Evolutionary conservation across 2,888 invertebrate genomes (phyloP).

Genomic region (Drosophila mimica): DNA sequence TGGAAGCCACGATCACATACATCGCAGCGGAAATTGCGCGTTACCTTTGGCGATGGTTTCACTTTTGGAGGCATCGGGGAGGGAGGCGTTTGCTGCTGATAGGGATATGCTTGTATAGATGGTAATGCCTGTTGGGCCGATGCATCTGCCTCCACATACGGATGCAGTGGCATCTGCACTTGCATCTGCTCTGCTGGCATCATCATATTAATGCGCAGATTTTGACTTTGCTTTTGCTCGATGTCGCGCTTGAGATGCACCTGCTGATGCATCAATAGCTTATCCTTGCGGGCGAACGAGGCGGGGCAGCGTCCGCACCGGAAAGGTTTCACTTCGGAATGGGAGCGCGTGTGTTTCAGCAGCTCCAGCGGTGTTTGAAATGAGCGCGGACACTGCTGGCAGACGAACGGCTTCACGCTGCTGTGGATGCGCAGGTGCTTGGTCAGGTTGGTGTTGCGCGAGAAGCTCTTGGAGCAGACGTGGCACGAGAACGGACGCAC

Average conservation of each 20-base stretch:
- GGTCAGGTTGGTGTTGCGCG: slow-evolving; percentile 91
- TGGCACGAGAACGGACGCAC: slow-evolving; percentile 90
- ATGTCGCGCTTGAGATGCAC: slow-evolving; percentile 85
- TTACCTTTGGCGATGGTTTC: slow-evolving; percentile 26
- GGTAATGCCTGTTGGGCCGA: slow-evolving; percentile 7
- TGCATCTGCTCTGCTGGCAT: slow-evolving; percentile 17
- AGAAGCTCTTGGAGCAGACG: slow-evolving; percentile 91
- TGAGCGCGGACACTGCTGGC: slow-evolving; percentile 90
- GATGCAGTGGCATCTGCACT: slow-evolving; percentile 63
- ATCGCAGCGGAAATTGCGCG: slow-evolving; percentile 87
- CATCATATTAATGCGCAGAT: slow-evolving; percentile 37
- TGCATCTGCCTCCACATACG: slow-evolving; percentile 59
- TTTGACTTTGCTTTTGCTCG: slow-evolving; percentile 64
- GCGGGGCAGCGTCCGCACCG: slow-evolving; percentile 88
- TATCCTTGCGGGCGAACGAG: slow-evolving; percentile 89
- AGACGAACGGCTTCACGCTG: slow-evolving; percentile 90
- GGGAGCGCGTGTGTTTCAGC: slow-evolving; percentile 88
- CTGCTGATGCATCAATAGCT: slow-evolving; percentile 89
- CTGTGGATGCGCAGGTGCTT: slow-evolving; percentile 91
- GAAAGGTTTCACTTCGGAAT: slow-evolving; percentile 89
- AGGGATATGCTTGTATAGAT: neutral
- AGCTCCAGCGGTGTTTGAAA: slow-evolving; percentile 90
- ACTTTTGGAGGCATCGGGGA: slow-evolving; percentile 14
- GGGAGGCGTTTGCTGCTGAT: slow-evolving; percentile 37
- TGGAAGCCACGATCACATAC: slow-evolving; percentile 89